Evolutionary conservation across 2,888 invertebrate genomes (phyloP), one percentile per base, ranked within the genome.

Genomic region (Temnothorax ravouxi): DNA sequence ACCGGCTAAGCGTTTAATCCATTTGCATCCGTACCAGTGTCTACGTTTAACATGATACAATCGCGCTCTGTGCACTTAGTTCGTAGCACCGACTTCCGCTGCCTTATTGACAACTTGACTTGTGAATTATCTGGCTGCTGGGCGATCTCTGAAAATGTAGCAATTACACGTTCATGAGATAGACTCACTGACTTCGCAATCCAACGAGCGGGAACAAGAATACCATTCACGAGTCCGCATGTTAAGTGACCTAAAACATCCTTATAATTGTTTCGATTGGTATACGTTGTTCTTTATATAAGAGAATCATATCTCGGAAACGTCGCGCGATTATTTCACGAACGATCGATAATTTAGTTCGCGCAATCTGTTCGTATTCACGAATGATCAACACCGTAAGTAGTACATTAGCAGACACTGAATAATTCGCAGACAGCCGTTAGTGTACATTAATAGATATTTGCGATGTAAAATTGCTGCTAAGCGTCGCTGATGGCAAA

Each of bases 1-100:
- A 69, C 54, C 69, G 54, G 15, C 29, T 77, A 77, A 77, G 69
- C 69, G 54, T 79, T 79, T 79, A 69, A 69, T 54, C 54, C 69
- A 79, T 79, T 79, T 79, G 69, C 69, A 56, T 56, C 15, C 69
- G 54, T 69, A 54, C n/a, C 69, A 77, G 41, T 41, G 52, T 67
- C 54, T 54, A 69, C 44, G 15, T 56, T 79, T 44, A 69, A 3
- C n/a, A 29, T 41, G 69, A 69, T 69, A 79, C 66, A 52, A 52
- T 79, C 77, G 21, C 38, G 18, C 13, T 50, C 13, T 29, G n/a
- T 54, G 69, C 41, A 69, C 41, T n/a, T 54, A 67, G 4, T 52
- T 66, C 13, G 41, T n/a, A 41, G 3, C 13, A 25, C 34, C 8
- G 21, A 44, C 41, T 69, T 69, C n/a, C 25, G n/a, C 13, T 21